Evolutionary conservation across 2,797 vertebrate species (phyloP).

Genomic region (Parauchenoglanis ngamensis): DNA sequence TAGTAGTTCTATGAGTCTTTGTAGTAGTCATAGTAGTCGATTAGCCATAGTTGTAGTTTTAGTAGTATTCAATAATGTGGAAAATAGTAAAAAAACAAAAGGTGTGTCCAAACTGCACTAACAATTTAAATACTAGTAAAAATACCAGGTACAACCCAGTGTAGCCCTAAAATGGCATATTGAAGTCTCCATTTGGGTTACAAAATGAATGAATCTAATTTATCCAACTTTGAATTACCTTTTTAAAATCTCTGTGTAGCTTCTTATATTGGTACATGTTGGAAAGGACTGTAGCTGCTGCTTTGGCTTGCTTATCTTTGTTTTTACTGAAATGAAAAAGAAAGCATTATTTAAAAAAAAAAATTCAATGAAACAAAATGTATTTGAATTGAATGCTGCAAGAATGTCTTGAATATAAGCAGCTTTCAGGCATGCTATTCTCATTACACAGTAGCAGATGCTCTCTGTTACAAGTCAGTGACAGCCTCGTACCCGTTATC

Average conservation of each 20-base stretch:
- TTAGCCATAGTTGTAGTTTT: not conserved
- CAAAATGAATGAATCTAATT: not conserved
- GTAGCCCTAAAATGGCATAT: not conserved
- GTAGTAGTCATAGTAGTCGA: not conserved
- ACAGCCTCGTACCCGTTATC: slow-evolving; percentile 70
- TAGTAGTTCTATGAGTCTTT: too few relatives aligned
- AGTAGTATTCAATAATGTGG: not conserved
- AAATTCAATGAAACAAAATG: not conserved
- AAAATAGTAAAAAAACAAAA: not conserved
- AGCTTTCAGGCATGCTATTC: not conserved
- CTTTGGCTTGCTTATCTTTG: slow-evolving; percentile 77
- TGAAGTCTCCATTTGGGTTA: not conserved
- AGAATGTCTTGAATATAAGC: not conserved
- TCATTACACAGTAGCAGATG: not conserved
- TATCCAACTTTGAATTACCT: slow-evolving; percentile 64
- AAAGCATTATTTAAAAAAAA: not conserved
- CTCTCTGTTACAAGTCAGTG: not conserved
- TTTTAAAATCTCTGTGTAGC: slow-evolving; percentile 84
- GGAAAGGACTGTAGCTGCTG: slow-evolving; percentile 85
- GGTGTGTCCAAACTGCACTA: not conserved
- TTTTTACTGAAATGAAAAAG: slow-evolving; percentile 64
- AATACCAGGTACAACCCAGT: not conserved
- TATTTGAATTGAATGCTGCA: not conserved
- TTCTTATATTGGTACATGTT: slow-evolving; percentile 98
- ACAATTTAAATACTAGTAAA: not conserved